Evolutionary conservation across 2,888 invertebrate genomes (phyloP), one percentile per base, ranked within the genome.

Genomic region (Microchrysa polita): DNA sequence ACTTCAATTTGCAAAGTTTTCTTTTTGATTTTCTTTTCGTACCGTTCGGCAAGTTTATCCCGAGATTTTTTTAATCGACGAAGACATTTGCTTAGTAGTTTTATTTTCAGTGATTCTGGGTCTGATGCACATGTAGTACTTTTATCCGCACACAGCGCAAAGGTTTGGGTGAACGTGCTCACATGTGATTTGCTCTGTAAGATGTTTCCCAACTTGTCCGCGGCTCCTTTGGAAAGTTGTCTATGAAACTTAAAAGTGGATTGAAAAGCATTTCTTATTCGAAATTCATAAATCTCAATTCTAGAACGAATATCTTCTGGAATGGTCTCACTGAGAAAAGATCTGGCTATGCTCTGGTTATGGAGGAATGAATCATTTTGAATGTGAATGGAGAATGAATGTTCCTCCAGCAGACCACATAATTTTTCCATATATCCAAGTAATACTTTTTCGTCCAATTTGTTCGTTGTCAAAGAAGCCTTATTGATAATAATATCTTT

Each of bases 81-180:
- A 10, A 71, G 18, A 44, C 71, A 59, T 9, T 34, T 57, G 14
- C 59, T 9, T 5, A 71, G 16, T 5, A 52, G 22, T 22, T 71
- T n/a, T 34, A 71, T 71, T 59, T 71, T 71, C 59, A 71, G 40
- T 18, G 71, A 23, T 22, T 71, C 71, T 20, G 23, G 40, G 12
- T n/a, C 22, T 20, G 40, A 20, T 53, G 9, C 10, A 18, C 22
- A n/a, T 5, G 27, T 42, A 10, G 42, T 59, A 10, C 59, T 59
- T 2, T 42, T 40, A 14, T 14, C 14, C n/a, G 40, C 5, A n/a
- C 20, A 18, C 7, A 53, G 40, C n/a, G 9, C n/a, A n/a, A 20
- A n/a, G 10, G 71, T 59, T 59, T 71, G 59, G 20, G 71, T 71
- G 1, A n/a, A 42, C n/a, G 18, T 71, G 9, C 57, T 42, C 7